Conservation (phyloP, 2,888 invertebrate genomes). For the Thymelicus sylvestris region DNA sequence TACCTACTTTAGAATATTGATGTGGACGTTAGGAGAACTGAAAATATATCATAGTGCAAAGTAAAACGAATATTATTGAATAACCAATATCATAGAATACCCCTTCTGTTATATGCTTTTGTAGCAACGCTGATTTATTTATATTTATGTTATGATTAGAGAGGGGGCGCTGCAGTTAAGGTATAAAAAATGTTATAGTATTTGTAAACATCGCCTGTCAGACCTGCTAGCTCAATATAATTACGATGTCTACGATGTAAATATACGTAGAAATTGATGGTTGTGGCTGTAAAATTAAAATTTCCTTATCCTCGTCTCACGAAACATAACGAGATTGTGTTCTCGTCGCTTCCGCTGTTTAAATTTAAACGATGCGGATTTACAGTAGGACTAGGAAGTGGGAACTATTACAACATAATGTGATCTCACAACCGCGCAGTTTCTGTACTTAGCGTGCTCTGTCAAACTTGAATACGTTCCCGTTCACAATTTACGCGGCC, state of each 20-base stretch:
- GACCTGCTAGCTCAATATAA: no score
- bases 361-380: constrained; percentile 69
- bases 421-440: constrained; percentile 68
- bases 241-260: constrained; percentile 64
- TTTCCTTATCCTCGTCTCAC: constrained; percentile 70
- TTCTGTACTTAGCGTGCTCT: constrained; percentile 65
- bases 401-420: constrained; percentile 78
- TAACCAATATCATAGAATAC: no score
- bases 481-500: constrained; percentile 75
- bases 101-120: no score
- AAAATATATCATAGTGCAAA: no score
- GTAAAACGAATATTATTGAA: no score
- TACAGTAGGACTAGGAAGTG: constrained; percentile 63
- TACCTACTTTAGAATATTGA: no score
- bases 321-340: constrained; percentile 68
- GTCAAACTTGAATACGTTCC: constrained; percentile 72
- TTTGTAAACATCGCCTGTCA: no score
- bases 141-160: no score
- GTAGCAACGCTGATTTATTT: no score
- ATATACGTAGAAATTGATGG: constrained; percentile 71
- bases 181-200: no score
- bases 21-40: no score
- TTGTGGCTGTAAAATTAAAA: constrained; percentile 73
- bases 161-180: no score
- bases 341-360: constrained; percentile 74